Evolutionary conservation across 2,888 invertebrate genomes (phyloP).

Genomic region (Nebria brevicollis): DNA sequence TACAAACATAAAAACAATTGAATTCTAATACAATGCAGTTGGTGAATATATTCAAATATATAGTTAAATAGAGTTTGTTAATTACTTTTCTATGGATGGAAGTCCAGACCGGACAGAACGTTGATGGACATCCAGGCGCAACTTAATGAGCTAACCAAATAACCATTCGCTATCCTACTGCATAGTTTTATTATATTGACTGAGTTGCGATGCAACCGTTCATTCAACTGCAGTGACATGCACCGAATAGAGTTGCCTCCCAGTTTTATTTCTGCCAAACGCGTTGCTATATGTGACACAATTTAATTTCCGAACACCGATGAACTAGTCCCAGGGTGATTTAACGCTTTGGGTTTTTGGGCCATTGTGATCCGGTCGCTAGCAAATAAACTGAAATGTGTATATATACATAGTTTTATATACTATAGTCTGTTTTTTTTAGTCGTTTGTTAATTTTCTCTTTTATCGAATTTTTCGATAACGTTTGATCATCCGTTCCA

Average conservation of each 20-base stretch:
- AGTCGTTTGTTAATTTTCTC: neutral
- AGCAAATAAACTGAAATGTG: neutral
- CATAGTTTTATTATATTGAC: neutral
- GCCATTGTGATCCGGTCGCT: neutral
- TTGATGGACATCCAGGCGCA: slow-evolving; percentile 12
- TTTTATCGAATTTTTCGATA: neutral
- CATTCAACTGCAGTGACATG: slow-evolving; percentile 9
- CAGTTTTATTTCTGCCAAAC: slow-evolving; percentile 14
- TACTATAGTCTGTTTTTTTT: neutral
- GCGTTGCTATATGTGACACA: slow-evolving; percentile 16
- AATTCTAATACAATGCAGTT: too few relatives aligned
- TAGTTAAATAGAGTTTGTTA: slow-evolving; percentile 25
- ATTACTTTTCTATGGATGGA: slow-evolving; percentile 25
- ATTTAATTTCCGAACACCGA: slow-evolving; percentile 25
- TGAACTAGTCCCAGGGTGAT: slow-evolving; percentile 19
- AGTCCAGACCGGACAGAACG: neutral
- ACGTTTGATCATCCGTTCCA: neutral
- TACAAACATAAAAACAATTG: too few relatives aligned
- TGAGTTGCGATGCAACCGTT: neutral
- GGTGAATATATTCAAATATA: neutral
- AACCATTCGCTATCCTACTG: neutral
- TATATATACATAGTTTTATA: neutral
- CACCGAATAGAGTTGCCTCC: neutral
- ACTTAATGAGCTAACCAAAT: slow-evolving; percentile 18
- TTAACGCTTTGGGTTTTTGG: slow-evolving; percentile 16